Base-by-base conservation (phyloP, 2,888 invertebrate genomes). In the Caenorhabditis virilis region DNA sequence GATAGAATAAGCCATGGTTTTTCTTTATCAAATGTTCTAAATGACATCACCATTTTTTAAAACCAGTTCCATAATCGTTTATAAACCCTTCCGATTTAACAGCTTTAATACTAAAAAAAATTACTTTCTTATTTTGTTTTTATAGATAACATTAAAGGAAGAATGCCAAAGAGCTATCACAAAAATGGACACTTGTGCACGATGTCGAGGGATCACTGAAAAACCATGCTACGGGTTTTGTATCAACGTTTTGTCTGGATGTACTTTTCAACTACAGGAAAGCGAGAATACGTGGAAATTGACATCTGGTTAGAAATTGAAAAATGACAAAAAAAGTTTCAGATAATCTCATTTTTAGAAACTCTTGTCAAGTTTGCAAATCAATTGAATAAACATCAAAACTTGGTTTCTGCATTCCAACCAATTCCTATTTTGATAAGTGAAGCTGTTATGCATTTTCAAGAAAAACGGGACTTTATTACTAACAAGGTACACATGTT, bases 391-490 rank as follows among this genome's bases (percentile, higher is more conserved):
- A 35, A 51, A 15, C 41, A 49, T 6, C 65, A 65, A 27, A 65
- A 60, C 13, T 16, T 65, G 15, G 52, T 65, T 2, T 60, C 59
- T 1, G 47, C 65, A 9, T 38, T 65, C 0, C 39, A 48, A 22
- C 65, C 65, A 0, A 45, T 65, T n/a, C 52, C 65, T 15, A 43
- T 65, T 13, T 30, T 65, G 13, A 65, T 65, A 16, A 65, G 65
- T 49, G 65, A 65, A 52, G 65, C 65, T 5, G 30, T 65, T 16
- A 65, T 65, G 65, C 18, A 56, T 18, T 65, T 60, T 33, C 65
- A 65, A 49, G 65, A 65, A 36, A 51, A 52, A 35, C 16, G 49
- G 16, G 65, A 65, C 26, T 60, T 30, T 30, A 60, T 65, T 0
- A 65, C 59, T 9, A 65, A 60, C 27, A 59, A 65, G 56, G 62